phyloP scores from a whole-genome alignment of 2,888 invertebrate genomes.

The Sericinus montela region DNA sequence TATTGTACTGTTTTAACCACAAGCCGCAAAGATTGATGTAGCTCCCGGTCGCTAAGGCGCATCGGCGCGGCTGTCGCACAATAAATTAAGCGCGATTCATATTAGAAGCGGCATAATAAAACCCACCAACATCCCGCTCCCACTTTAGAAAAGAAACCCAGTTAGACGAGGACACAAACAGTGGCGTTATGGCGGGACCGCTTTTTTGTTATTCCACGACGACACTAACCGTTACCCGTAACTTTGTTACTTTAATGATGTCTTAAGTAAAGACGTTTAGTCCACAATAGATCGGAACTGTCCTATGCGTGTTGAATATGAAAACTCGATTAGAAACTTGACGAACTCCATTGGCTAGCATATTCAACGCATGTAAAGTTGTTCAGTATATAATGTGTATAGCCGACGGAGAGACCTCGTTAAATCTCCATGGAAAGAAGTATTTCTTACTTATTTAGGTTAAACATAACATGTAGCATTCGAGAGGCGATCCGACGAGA shows the following conservation, averaged over 20 bases:
- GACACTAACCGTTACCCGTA: slow-evolving; percentile 64
- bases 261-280: slow-evolving; percentile 43
- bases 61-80: slow-evolving; percentile 69
- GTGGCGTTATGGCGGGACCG: slow-evolving; percentile 52
- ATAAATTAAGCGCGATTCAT: slow-evolving; percentile 74
- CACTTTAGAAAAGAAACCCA: slow-evolving; percentile 38
- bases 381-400: not conserved
- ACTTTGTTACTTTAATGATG: slow-evolving; percentile 63
- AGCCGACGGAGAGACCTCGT: slow-evolving; percentile 23
- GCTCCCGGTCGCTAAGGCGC: slow-evolving; percentile 47
- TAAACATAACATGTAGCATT: slow-evolving; percentile 70
- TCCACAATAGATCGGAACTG: slow-evolving; percentile 29
- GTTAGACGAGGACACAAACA: slow-evolving; percentile 57
- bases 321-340: slow-evolving; percentile 17
- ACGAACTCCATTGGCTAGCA: slow-evolving; percentile 9
- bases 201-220: slow-evolving; percentile 70
- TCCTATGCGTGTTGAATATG: slow-evolving; percentile 18
- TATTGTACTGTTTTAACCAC: slow-evolving; percentile 39
- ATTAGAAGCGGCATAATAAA: slow-evolving; percentile 62
- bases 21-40: slow-evolving; percentile 64
- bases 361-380: slow-evolving; percentile 4
- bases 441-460: slow-evolving; percentile 74
- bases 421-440: slow-evolving; percentile 56
- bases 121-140: slow-evolving; percentile 55
- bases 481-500: slow-evolving; percentile 73